A percentile compares a stretch with the other conserved stretches of the same genome.
Evolutionary conservation across 1,140 invertebrate genomes (phyloP).

Genomic region (Hypothenemus hampei): DNA sequence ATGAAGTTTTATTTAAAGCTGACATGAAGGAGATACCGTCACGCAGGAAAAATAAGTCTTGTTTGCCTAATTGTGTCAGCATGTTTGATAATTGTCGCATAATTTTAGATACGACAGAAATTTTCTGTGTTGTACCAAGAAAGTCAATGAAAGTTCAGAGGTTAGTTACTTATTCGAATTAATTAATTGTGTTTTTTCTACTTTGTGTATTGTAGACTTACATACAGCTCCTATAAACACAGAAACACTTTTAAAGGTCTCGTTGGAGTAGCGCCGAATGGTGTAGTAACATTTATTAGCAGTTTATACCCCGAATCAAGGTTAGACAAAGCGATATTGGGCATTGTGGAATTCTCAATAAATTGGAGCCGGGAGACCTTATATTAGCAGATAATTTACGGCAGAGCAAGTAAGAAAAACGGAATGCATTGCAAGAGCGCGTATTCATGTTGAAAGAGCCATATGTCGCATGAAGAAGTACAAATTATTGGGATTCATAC

Average conservation of each 20-base stretch:
- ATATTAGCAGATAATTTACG: conserved; percentile 32
- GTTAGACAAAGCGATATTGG: conserved; percentile 33
- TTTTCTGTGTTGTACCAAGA: conserved; percentile 21
- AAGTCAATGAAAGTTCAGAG: too few relatives aligned
- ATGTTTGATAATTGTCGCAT: conserved; percentile 30
- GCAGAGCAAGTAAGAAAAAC: conserved; percentile 20
- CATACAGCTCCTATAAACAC: conserved; percentile 28
- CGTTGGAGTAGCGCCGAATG: conserved; percentile 32
- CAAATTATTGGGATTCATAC: conserved; percentile 17
- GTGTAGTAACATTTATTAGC: conserved; percentile 28
- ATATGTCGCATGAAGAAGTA: conserved; percentile 25
- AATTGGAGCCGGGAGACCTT: conserved; percentile 23
- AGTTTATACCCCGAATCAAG: conserved; percentile 24
- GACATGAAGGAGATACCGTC: conserved; percentile 29
- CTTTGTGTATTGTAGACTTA: conserved; percentile 24
- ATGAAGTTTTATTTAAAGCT: conserved; percentile 29
- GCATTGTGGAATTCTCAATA: conserved; percentile 8
- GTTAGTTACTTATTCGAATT: too few relatives aligned
- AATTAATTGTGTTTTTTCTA: too few relatives aligned
- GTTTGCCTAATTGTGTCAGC: conserved; percentile 24
- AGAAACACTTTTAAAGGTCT: conserved; percentile 26
- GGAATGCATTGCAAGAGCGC: conserved; percentile 24
- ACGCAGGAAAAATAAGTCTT: conserved; percentile 24
- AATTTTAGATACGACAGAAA: conserved; percentile 32
- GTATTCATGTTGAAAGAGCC: conserved; percentile 29